Evolutionary conservation across 2,797 vertebrate genomes (phyloP).

Genomic region (Rousettus madagascariensis): DNA sequence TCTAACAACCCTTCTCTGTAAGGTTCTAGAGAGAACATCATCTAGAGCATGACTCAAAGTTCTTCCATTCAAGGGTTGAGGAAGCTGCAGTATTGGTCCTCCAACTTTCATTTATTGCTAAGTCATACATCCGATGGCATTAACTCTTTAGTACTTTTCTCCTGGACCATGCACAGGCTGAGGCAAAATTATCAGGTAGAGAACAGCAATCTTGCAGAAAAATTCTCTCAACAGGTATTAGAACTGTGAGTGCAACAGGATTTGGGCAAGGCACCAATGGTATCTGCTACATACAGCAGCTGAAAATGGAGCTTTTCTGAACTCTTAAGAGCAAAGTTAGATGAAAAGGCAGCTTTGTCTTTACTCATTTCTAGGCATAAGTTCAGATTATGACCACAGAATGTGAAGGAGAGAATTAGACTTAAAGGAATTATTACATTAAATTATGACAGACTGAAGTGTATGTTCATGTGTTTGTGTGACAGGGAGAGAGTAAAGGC

Average conservation of each 20-base stretch:
- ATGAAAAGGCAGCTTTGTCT: constrained; percentile 40
- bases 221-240: neutral
- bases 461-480: neutral
- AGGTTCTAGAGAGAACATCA: neutral
- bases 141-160: neutral
- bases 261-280: neutral
- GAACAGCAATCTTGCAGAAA: neutral
- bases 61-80: neutral
- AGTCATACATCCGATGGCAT: neutral
- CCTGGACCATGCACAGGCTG: neutral
- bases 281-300: neutral
- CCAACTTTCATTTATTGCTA: neutral
- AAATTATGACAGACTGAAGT: neutral
- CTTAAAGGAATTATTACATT: neutral
- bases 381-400: neutral
- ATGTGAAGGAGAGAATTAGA: neutral
- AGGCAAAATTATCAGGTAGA: neutral
- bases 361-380: neutral
- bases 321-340: neutral
- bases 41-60: neutral
- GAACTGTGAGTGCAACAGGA: neutral
- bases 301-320: neutral
- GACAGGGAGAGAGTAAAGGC: neutral
- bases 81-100: neutral
- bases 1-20: neutral